A percentile compares a stretch with the other conserved stretches of the same genome.
These are phyloP conservation scores for Agrilus cyanescens DNA, from an alignment of 2,888 invertebrate genomes.

Conservation along the genomic window DNA sequence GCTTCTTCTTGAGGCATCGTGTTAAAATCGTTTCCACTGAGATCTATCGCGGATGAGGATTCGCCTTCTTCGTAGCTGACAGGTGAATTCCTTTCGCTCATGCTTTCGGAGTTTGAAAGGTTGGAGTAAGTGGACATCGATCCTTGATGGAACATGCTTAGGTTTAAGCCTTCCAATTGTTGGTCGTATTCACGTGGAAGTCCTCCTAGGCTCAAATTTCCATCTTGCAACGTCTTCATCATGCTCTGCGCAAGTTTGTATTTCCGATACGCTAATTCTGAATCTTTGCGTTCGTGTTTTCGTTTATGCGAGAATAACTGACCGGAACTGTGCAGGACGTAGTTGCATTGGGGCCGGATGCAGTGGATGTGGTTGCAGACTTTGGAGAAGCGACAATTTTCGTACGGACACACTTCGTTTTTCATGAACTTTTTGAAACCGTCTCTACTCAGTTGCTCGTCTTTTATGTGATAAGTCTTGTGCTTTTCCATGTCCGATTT, in stretches of 20 bases:
- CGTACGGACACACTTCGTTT: conserved; percentile 85
- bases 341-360: conserved; percentile 88
- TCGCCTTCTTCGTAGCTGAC: conserved; percentile 36
- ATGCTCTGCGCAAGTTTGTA: conserved; percentile 51
- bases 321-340: conserved; percentile 91
- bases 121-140: conserved; percentile 26
- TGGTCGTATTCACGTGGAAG: conserved; percentile 35
- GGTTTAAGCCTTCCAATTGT: conserved; percentile 30
- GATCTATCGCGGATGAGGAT: conserved; percentile 31
- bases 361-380: conserved; percentile 98
- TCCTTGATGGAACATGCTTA: conserved; percentile 28
- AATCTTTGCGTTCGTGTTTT: conserved; percentile 90
- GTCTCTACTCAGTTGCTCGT: conserved; percentile 87
- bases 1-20: conserved; percentile 23
- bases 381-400: conserved; percentile 84
- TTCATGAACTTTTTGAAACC: conserved; percentile 99
- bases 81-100: conserved; percentile 43
- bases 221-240: conserved; percentile 45
- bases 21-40: conserved; percentile 31
- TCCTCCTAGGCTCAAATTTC: conserved; percentile 39
- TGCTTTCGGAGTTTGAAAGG: conserved; percentile 39
- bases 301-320: conserved; percentile 96
- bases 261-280: conserved; percentile 76
- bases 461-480: conserved; percentile 96
- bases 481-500: conserved; percentile 99